phyloP scores from a whole-genome alignment of 1,140 invertebrate species.

The Stratiolaelaps scimitus region DNA sequence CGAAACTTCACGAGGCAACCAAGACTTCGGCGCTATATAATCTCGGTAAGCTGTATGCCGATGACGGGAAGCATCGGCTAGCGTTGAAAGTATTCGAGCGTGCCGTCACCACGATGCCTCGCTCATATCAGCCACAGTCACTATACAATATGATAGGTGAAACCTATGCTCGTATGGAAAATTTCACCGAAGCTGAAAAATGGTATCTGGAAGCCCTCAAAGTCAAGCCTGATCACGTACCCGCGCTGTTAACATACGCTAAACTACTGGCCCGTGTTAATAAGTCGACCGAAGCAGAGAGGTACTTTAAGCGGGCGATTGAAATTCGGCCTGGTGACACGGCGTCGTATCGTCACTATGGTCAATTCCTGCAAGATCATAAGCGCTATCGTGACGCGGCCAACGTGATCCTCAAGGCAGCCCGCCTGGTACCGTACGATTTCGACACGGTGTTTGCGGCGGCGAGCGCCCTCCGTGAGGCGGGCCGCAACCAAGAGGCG shows the following conservation, averaged over 20 bases:
- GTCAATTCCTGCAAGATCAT: conserved; percentile 67
- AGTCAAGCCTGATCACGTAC: conserved; percentile 68
- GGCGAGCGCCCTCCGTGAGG: conserved; percentile 62
- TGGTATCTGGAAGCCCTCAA: conserved; percentile 67
- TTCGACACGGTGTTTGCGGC: conserved; percentile 70
- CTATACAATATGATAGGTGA: conserved; percentile 76
- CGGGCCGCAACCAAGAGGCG: conserved; percentile 59
- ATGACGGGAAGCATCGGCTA: conserved; percentile 57
- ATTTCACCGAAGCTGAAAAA: conserved; percentile 63
- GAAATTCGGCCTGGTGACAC: conserved; percentile 66
- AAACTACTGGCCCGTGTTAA: conserved; percentile 74
- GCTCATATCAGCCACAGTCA: conserved; percentile 61
- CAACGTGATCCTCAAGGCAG: conserved; percentile 57
- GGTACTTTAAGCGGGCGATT: conserved; percentile 72
- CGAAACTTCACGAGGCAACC: conserved; percentile 72
- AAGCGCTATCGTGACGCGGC: conserved; percentile 66
- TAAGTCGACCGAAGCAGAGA: conserved; percentile 64
- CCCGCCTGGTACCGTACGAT: conserved; percentile 58
- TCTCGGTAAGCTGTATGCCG: conserved; percentile 72
- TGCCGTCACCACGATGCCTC: conserved; percentile 64
- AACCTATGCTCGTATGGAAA: conserved; percentile 62
- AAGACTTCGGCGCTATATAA: conserved; percentile 79
- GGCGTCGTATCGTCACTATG: conserved; percentile 68
- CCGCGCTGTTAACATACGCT: conserved; percentile 76
- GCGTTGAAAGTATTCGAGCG: conserved; percentile 77